Conservation (phyloP, 2,113 vertebrate species). For the Poeciliopsis turrubarensis region DNA sequence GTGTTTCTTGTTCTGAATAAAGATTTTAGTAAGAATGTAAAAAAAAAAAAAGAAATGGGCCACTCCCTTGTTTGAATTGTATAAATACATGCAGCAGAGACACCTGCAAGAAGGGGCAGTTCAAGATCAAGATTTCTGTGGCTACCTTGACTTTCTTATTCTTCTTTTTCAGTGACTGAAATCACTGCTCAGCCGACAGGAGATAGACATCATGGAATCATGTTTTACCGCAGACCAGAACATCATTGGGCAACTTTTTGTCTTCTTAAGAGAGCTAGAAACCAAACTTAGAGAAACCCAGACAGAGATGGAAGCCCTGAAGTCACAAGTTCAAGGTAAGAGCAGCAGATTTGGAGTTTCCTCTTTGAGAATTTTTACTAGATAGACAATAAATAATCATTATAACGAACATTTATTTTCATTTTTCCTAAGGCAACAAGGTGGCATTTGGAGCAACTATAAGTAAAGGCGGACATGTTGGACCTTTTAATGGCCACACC, state of each 20-base stretch:
- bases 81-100: slow-evolving; percentile 7
- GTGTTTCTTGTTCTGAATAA: too few relatives aligned
- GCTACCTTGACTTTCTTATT: neutral
- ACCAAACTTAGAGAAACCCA: slow-evolving; percentile 9
- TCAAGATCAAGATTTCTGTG: slow-evolving; percentile 29
- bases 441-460: slow-evolving; percentile 48
- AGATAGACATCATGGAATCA: neutral
- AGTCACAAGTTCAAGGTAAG: slow-evolving; percentile 9
- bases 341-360: neutral
- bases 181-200: neutral
- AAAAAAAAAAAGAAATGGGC: too few relatives aligned
- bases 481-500: slow-evolving; percentile 22
- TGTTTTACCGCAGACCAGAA: neutral
- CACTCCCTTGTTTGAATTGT: slow-evolving; percentile 1
- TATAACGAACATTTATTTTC: neutral
- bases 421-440: neutral
- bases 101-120: rapidly evolving
- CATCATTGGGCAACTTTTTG: neutral
- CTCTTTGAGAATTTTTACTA: neutral
- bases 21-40: too few relatives aligned
- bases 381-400: neutral
- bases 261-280: slow-evolving; percentile 20
- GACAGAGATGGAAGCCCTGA: slow-evolving; percentile 14
- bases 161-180: neutral
- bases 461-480: neutral